Base-by-base conservation (phyloP, 2,797 vertebrate species). In the Paguma larvata region DNA sequence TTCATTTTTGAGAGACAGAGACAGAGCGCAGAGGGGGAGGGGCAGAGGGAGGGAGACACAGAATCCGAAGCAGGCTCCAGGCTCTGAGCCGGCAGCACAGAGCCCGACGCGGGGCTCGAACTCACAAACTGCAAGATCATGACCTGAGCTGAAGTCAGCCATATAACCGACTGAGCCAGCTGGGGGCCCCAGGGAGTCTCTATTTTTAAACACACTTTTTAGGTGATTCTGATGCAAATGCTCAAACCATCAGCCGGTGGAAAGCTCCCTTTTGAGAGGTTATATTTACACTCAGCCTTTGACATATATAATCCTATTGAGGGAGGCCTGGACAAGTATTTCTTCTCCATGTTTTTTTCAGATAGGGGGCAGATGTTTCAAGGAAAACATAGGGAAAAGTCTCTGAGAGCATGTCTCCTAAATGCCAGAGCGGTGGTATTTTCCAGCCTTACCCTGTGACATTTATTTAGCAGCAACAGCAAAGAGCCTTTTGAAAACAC, bases 321-420 rank as follows among this genome's bases (percentile, higher is more conserved):
- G 85, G 48, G 89, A 73, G 12, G 41, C 77, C 27, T 48, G 53
- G 46, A 44, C 7, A 44, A 62, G 34, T 32, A 51, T 77, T 93
- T 65, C 38, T 93, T 65, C 38, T 94, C 91, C 18, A 85, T n/a
- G 63, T 67, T 79, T 93, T 38, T 30, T 95, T 93, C 18, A 70
- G 46, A 78, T 10, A 65, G 23, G 77, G 53, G 46, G 16, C 38
- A 78, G 70, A 51, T 53, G 32, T 89, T 89, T 94, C 67, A 82
- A 77, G 27, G 27, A 75, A 75, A 32, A 87, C 91, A 65, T 53
- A 41, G n/a, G 27, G 65, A 46, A 88, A 92, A 82, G 14, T 18
- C 72, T 90, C 56, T 15, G 70, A 94, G 56, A 92, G 78, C 9
- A 32, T 46, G 21, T 56, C 14, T 34, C 48, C 25, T 12, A 77